phyloP scores from a whole-genome alignment of 2,113 vertebrate species.

The Ophiodon elongatus region DNA sequence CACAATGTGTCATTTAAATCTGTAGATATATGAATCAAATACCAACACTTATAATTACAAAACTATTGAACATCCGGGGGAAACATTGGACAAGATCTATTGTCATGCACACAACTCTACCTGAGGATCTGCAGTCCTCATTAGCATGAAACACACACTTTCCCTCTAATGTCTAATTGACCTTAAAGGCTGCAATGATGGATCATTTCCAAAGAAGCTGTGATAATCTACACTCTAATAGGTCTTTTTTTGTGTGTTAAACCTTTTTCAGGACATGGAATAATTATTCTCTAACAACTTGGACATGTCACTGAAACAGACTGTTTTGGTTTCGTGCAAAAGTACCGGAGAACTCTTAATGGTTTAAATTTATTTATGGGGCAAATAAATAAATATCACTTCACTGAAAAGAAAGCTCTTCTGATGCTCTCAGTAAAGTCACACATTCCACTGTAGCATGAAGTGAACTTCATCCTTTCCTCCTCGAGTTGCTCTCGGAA shows the following conservation, averaged over 20 bases:
- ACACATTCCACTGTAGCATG: not conserved
- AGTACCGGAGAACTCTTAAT: not conserved
- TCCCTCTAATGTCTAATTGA: not conserved
- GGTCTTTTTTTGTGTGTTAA: not conserved
- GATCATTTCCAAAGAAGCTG: too few relatives aligned
- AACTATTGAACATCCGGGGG: not conserved
- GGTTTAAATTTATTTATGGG: not conserved
- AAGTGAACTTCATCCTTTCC: not conserved
- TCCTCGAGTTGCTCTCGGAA: not conserved
- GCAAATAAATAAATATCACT: not conserved
- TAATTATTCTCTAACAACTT: not conserved
- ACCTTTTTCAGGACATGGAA: not conserved
- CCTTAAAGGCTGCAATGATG: not conserved
- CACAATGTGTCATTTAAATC: not conserved
- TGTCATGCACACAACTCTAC: not conserved
- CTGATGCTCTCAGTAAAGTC: too few relatives aligned
- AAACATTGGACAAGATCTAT: not conserved
- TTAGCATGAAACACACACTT: constrained; percentile 19
- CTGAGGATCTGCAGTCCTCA: not conserved
- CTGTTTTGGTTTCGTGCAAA: not conserved
- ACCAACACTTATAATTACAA: not conserved
- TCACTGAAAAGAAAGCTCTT: not conserved
- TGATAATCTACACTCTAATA: too few relatives aligned
- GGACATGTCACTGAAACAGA: not conserved
- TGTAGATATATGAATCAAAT: not conserved